Evolutionary conservation across 1,140 invertebrate species (phyloP).

Genomic region (Gryon sp.): DNA sequence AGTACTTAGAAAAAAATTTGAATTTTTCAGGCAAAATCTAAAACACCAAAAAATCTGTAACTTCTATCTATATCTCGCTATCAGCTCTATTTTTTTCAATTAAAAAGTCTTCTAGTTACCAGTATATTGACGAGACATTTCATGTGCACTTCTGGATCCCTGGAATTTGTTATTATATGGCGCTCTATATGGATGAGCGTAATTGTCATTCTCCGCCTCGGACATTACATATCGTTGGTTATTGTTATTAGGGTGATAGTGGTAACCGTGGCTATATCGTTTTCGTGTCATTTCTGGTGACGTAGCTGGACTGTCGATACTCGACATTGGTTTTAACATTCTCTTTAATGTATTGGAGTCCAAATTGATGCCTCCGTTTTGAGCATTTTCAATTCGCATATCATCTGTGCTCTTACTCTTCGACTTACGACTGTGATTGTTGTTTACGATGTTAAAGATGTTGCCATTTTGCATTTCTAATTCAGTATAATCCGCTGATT

Average conservation of each 20-base stretch:
- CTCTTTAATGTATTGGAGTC: conserved; percentile 94
- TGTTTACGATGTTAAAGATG: conserved; percentile 85
- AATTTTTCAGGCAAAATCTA: conserved; percentile 55
- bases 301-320: conserved; percentile 90
- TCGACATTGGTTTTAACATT: conserved; percentile 95
- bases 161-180: conserved; percentile 80
- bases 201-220: conserved; percentile 76
- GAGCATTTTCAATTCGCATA: conserved; percentile 84
- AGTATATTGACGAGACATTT: conserved; percentile 75
- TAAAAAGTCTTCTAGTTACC: conserved; percentile 61
- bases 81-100: conserved; percentile 17
- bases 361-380: conserved; percentile 80
- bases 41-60: conserved; percentile 49
- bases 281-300: conserved; percentile 92
- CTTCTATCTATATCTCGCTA: conserved; percentile 34
- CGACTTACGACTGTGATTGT: conserved; percentile 84
- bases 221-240: conserved; percentile 79
- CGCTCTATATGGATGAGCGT: conserved; percentile 73
- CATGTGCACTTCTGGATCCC: conserved; percentile 78
- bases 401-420: conserved; percentile 95
- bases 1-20: conserved; percentile 29
- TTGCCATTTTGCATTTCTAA: conserved; percentile 83
- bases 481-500: conserved; percentile 88
- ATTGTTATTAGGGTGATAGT: conserved; percentile 80
- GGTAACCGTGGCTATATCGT: conserved; percentile 81